Conservation (phyloP, 2,113 vertebrate genomes). For the Ornithorhynchus anatinus region DNA sequence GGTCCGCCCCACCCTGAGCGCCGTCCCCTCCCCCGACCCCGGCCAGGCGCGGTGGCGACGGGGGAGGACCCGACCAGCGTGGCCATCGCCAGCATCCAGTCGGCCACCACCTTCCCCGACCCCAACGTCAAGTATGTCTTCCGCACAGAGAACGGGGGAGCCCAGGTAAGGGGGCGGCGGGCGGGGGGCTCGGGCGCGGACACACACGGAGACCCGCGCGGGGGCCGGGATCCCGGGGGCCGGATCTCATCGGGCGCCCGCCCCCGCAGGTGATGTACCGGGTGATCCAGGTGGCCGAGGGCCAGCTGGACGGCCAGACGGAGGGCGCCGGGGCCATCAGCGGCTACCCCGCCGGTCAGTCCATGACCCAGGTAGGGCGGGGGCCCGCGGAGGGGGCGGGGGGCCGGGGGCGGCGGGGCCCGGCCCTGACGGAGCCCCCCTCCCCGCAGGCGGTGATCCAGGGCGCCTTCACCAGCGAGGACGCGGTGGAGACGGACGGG, state of each 20-base stretch:
- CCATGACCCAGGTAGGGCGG: slow-evolving; percentile 84
- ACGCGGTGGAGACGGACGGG: slow-evolving; percentile 67
- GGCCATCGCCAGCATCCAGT: slow-evolving; percentile 90
- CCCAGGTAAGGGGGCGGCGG: slow-evolving; percentile 82
- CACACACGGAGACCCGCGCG: too few species aligned
- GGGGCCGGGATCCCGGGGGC: background rate
- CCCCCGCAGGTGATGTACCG: slow-evolving; percentile 86
- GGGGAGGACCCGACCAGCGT: slow-evolving; percentile 86
- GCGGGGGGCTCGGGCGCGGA: too few species aligned
- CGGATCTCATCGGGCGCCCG: background rate
- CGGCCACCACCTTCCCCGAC: slow-evolving; percentile 86
- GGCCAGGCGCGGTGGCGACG: slow-evolving; percentile 86
- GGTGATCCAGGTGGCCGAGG: slow-evolving; percentile 92
- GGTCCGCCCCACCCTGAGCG: background rate
- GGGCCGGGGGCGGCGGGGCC: too few species aligned
- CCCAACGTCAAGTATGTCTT: slow-evolving; percentile 93
- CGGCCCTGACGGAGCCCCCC: too few species aligned
- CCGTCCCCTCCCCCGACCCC: background rate
- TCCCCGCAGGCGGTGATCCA: slow-evolving; percentile 70
- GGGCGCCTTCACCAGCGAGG: slow-evolving; percentile 76
- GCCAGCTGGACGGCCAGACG: slow-evolving; percentile 87
- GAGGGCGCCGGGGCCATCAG: slow-evolving; percentile 87
- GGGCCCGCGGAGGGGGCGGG: too few species aligned
- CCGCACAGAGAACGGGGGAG: slow-evolving; percentile 88
- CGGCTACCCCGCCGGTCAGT: slow-evolving; percentile 85